Evolutionary conservation across 2,888 invertebrate genomes (phyloP).

Genomic region (Mamestra brassicae): DNA sequence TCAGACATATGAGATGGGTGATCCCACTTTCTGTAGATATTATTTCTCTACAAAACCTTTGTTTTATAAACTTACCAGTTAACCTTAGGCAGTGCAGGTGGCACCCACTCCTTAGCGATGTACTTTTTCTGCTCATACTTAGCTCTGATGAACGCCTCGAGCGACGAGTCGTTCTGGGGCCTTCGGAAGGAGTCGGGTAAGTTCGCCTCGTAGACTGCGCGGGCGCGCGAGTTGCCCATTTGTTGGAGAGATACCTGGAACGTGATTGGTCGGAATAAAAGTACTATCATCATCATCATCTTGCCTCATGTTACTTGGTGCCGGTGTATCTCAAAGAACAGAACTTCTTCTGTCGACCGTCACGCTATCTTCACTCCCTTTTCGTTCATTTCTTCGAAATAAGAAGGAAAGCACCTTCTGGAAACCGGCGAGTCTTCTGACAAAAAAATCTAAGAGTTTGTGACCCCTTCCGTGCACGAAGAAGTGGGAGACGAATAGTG

Average conservation of each 20-base stretch:
- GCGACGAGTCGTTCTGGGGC: slow-evolving; percentile 97
- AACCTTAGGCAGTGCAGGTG: slow-evolving; percentile 95
- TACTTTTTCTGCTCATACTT: slow-evolving; percentile 99
- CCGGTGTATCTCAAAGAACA: too few relatives aligned
- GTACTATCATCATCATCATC: background rate
- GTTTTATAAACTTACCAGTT: slow-evolving; percentile 89
- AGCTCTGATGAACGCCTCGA: slow-evolving; percentile 98
- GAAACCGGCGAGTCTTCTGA: background rate
- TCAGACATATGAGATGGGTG: background rate
- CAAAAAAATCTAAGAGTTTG: background rate
- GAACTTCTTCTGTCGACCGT: background rate
- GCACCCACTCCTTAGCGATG: slow-evolving; percentile 99
- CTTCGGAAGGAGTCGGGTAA: slow-evolving; percentile 98
- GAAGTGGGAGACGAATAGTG: background rate
- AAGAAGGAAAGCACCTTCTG: background rate
- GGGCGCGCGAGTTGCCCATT: slow-evolving; percentile 99
- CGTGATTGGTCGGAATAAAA: background rate
- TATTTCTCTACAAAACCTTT: background rate
- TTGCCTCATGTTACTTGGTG: background rate
- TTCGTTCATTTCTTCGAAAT: too few relatives aligned
- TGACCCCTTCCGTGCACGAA: background rate
- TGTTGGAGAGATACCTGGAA: slow-evolving; percentile 95
- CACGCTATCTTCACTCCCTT: background rate
- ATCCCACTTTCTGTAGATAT: background rate
- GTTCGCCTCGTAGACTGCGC: slow-evolving; percentile 99